Conservation (phyloP, 2,113 vertebrate species). For the Felis catus region F.catus_Fca126_mat1.0 CM031414.1:125843501-125844000, state of each 20-base stretch:
- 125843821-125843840: conserved; percentile 3
- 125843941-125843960: conserved; percentile 14
- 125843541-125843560: not conserved
- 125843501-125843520: not conserved
- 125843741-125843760: not conserved
- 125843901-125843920: conserved; percentile 47
- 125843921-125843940: conserved; percentile 22
- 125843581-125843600: not conserved
- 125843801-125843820: conserved; percentile 12
- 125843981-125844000: not conserved
- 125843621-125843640: not conserved
- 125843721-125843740: not conserved
- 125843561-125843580: not conserved
- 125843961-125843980: conserved; percentile 24
- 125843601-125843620: not conserved
- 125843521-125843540: not conserved
- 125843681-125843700: not conserved
- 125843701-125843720: not conserved
- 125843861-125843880: conserved; percentile 51
- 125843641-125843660: not conserved
- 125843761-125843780: not conserved
- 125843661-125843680: not conserved
- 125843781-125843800: not conserved
- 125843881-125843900: conserved; percentile 66
- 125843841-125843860: conserved; percentile 53